Evolutionary conservation across 2,888 invertebrate species (phyloP).

Genomic region (Melanophora roralis): DNA sequence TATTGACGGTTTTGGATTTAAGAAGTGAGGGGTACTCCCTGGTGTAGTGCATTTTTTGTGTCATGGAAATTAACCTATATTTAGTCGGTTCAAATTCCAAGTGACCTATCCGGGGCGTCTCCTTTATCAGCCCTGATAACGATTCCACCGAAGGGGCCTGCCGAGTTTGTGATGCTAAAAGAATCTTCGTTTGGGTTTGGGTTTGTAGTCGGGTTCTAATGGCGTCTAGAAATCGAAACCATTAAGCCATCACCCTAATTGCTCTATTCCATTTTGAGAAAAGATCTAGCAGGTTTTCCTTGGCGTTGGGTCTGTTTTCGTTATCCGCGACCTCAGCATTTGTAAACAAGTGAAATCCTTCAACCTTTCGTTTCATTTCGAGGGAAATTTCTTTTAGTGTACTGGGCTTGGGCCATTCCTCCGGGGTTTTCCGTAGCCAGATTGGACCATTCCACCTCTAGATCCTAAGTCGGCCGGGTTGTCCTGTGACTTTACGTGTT

Average conservation of each 20-base stretch:
- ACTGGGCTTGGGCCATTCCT: too few species aligned
- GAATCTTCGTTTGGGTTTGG: background rate
- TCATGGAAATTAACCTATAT: too few species aligned
- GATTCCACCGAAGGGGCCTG: background rate
- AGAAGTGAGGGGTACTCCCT: background rate
- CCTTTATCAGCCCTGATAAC: too few species aligned
- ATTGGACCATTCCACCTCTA: slow-evolving; percentile 47
- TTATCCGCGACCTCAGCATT: too few species aligned
- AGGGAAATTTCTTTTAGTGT: too few species aligned
- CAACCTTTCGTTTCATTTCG: background rate
- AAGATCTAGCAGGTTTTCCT: too few species aligned
- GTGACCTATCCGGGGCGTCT: background rate
- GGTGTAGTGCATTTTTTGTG: background rate
- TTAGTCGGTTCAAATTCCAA: background rate
- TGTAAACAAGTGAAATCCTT: too few species aligned
- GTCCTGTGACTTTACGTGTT: too few species aligned
- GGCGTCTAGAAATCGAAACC: background rate
- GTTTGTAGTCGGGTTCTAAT: background rate
- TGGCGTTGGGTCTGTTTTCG: too few species aligned
- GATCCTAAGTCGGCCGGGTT: too few species aligned
- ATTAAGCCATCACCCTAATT: background rate
- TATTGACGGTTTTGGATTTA: background rate
- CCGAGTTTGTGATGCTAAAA: too few species aligned
- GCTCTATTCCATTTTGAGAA: background rate
- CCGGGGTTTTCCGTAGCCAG: slow-evolving; percentile 21